Evolutionary conservation across 2,113 vertebrate species (phyloP).

Genomic region (Strix uralensis): DNA sequence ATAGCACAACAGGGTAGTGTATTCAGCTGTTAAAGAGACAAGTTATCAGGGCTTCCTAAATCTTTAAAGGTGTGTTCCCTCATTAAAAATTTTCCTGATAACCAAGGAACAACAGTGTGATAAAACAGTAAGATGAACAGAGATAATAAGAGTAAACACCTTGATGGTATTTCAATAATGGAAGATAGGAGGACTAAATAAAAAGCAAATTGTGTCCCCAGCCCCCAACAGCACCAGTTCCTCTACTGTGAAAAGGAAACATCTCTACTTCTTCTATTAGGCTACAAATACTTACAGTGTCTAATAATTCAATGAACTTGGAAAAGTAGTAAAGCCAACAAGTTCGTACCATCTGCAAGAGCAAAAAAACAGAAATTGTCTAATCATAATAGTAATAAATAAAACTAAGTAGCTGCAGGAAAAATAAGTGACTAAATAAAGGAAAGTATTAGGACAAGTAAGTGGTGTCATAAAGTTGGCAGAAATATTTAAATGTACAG

Average conservation of each 20-base stretch:
- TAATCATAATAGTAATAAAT: neutral
- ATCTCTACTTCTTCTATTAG: neutral
- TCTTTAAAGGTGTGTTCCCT: neutral
- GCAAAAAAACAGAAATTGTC: neutral
- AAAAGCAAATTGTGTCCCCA: neutral
- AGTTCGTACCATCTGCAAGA: slow-evolving; percentile 86
- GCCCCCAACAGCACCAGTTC: neutral
- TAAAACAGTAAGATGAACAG: neutral
- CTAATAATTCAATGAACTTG: slow-evolving; percentile 95
- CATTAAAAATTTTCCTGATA: neutral
- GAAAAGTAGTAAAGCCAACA: slow-evolving; percentile 98
- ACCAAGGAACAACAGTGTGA: neutral
- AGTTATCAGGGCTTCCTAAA: neutral
- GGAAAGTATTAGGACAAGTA: neutral
- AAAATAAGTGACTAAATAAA: neutral
- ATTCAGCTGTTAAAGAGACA: neutral
- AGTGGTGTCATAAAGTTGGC: neutral
- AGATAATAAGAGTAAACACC: neutral
- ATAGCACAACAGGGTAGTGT: neutral
- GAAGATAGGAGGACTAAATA: neutral
- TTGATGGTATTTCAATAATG: neutral
- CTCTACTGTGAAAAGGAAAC: neutral
- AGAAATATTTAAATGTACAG: neutral
- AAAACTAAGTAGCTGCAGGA: neutral
- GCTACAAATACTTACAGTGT: slow-evolving; percentile 87